A percentile compares a stretch with the other conserved stretches of the same genome.
Conservation (phyloP, 1,140 invertebrate species). For the Drosophila ercepeae region DNA sequence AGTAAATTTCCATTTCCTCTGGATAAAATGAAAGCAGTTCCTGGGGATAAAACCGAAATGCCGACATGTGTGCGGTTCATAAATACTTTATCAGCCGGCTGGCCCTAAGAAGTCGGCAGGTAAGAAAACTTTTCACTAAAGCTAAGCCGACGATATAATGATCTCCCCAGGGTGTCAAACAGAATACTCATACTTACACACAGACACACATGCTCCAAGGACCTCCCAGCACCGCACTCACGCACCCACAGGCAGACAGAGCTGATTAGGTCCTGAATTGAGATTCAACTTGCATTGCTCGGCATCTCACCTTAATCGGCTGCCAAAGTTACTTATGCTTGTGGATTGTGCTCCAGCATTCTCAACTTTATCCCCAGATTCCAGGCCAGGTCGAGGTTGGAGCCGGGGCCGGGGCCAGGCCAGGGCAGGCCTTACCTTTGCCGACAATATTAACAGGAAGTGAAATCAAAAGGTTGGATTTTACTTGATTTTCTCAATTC, state of each 20-base stretch:
- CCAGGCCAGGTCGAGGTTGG: neutral
- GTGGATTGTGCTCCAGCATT: slow-evolving; percentile 25
- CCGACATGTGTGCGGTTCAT: slow-evolving; percentile 56
- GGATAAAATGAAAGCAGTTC: neutral
- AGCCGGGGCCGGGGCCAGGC: neutral
- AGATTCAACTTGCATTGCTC: slow-evolving; percentile 73
- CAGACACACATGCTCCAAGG: slow-evolving; percentile 2
- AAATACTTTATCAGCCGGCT: slow-evolving; percentile 73
- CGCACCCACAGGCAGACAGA: slow-evolving; percentile 22
- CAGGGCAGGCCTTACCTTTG: slow-evolving; percentile 5
- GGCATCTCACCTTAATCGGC: slow-evolving; percentile 79
- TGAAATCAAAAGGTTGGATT: slow-evolving; percentile 80
- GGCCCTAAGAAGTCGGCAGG: slow-evolving; percentile 59
- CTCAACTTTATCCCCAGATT: slow-evolving; percentile 3
- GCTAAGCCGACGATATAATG: slow-evolving; percentile 75
- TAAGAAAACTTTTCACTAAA: slow-evolving; percentile 56
- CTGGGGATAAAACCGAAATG: neutral
- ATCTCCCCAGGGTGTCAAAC: slow-evolving; percentile 68
- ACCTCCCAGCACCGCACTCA: neutral
- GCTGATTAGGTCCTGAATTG: slow-evolving; percentile 67
- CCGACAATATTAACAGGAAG: slow-evolving; percentile 79
- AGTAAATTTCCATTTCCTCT: neutral
- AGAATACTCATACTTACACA: slow-evolving; percentile 3
- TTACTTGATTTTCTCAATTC: slow-evolving; percentile 79
- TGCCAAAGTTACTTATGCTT: slow-evolving; percentile 80